Conservation (phyloP, 2,888 invertebrate species). For the Chorisops tibialis region DNA sequence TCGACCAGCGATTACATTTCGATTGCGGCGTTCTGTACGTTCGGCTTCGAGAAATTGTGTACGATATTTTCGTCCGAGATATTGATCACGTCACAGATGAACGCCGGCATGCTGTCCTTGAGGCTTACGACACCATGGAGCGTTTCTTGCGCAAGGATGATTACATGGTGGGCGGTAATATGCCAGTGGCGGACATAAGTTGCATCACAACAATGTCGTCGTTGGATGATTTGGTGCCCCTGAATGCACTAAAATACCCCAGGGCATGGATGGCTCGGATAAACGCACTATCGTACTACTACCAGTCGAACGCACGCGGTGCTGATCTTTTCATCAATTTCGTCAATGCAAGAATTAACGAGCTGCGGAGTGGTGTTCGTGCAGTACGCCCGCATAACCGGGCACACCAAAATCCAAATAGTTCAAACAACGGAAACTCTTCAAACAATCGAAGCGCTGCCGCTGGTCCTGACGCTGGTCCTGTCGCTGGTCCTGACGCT, state of each 20-base stretch:
- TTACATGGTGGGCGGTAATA: constrained; percentile 51
- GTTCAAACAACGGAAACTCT: too few species aligned
- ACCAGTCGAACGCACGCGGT: constrained; percentile 50
- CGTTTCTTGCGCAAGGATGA: constrained; percentile 49
- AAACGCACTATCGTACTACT: constrained; percentile 52
- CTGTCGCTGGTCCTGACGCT: too few species aligned
- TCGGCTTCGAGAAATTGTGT: constrained; percentile 42
- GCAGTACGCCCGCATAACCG: too few species aligned
- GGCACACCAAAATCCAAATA: too few species aligned
- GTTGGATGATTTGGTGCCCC: constrained; percentile 41
- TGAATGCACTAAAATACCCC: constrained; percentile 53
- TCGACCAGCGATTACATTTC: constrained; percentile 54
- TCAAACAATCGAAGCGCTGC: too few species aligned
- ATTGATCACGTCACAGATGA: neutral
- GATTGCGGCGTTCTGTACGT: constrained; percentile 54
- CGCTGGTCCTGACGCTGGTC: too few species aligned
- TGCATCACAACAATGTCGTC: constrained; percentile 53
- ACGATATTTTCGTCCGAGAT: too few species aligned
- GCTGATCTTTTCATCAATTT: constrained; percentile 44
- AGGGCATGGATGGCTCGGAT: constrained; percentile 52
- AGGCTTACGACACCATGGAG: constrained; percentile 51
- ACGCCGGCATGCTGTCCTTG: constrained; percentile 33
- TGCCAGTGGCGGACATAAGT: constrained; percentile 56
- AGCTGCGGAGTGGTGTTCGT: too few species aligned
- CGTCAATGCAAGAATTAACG: too few species aligned